Evolutionary conservation across 2,797 vertebrate species (phyloP).

Genomic region (Tadarida brasiliensis): DNA sequence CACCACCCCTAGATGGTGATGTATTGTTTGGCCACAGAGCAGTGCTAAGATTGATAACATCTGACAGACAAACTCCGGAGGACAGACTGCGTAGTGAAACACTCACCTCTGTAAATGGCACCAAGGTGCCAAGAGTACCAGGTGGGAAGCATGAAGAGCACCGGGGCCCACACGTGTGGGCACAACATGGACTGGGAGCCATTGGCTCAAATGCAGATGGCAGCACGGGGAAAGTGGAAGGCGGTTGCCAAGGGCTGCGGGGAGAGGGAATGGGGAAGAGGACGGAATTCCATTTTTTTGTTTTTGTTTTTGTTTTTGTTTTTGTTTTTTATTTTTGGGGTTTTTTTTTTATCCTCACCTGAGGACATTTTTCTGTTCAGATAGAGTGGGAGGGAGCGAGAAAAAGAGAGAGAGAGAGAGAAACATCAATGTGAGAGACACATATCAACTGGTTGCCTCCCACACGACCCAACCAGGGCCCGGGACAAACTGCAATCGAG

Average conservation of each 20-base stretch:
- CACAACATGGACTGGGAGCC: not conserved
- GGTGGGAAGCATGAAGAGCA: not conserved
- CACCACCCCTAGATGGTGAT: not conserved
- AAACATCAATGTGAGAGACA: no score
- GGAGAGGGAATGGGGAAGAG: not conserved
- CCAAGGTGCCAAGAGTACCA: not conserved
- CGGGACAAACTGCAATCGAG: no score
- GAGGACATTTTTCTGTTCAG: no score
- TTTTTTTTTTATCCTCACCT: no score
- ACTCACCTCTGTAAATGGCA: not conserved
- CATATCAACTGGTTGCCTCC: no score
- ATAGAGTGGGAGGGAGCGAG: no score
- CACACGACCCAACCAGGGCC: no score
- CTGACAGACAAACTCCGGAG: not conserved
- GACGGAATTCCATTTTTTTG: not conserved
- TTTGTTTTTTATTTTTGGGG: no score
- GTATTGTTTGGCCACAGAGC: not conserved
- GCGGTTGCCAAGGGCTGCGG: not conserved
- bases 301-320: no score
- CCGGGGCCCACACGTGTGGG: not conserved
- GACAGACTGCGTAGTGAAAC: not conserved
- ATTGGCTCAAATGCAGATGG: not conserved
- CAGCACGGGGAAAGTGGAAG: not conserved
- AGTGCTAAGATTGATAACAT: not conserved
- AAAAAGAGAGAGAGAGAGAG: no score